A percentile compares a stretch with the other conserved stretches of the same genome.
phyloP scores from a whole-genome alignment of 2,113 vertebrate species.

The Strix aluco region DNA sequence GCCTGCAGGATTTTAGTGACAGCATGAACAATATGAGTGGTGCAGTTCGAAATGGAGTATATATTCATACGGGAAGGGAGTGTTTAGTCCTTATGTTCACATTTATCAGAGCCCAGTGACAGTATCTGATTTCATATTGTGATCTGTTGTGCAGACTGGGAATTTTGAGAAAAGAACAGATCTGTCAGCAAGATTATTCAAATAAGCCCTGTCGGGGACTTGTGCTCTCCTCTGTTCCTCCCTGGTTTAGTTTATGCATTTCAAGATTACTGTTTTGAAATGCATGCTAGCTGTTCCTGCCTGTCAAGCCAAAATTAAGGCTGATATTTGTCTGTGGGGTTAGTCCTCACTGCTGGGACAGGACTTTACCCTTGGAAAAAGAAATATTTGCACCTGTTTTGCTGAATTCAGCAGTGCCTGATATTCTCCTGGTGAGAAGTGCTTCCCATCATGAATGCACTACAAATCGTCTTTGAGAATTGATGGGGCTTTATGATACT shows the following conservation, averaged over 20 bases:
- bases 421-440: background rate
- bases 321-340: background rate
- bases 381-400: background rate
- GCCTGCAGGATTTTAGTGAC: conserved; percentile 49
- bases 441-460: background rate
- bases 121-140: conserved; percentile 17
- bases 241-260: background rate
- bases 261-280: background rate
- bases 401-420: background rate
- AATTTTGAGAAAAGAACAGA: conserved; percentile 22
- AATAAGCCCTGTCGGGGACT: background rate
- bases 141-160: background rate
- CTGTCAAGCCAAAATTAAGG: background rate
- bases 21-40: background rate
- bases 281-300: background rate
- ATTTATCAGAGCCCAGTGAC: background rate
- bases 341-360: background rate
- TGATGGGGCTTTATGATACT: background rate
- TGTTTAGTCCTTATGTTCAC: conserved; percentile 6
- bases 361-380: background rate
- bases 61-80: background rate
- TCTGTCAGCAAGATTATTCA: conserved; percentile 63
- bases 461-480: background rate
- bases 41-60: background rate
- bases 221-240: background rate